Conservation (phyloP, 2,113 vertebrate species). For the Typhlomys cinereus region DNA sequence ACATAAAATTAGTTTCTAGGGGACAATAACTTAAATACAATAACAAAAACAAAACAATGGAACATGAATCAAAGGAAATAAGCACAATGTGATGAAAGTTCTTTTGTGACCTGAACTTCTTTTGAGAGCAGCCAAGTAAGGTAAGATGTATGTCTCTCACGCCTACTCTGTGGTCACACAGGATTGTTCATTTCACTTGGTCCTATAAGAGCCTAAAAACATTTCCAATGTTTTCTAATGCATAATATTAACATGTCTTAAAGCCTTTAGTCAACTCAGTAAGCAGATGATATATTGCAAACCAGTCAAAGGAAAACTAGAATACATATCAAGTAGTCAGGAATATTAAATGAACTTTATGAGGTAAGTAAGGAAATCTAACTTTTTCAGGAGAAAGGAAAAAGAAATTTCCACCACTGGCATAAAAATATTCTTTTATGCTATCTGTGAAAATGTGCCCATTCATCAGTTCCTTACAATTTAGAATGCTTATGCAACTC, state of each 20-base stretch:
- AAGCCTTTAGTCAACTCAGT: background rate
- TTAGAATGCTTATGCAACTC: background rate
- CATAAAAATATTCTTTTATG: background rate
- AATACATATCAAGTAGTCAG: background rate
- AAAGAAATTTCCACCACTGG: conserved; percentile 10
- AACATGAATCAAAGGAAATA: background rate
- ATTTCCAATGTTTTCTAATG: too few species aligned
- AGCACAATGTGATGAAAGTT: background rate
- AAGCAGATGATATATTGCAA: background rate
- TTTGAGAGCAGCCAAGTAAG: rapidly evolving
- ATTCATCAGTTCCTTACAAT: background rate
- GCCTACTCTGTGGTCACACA: too few species aligned
- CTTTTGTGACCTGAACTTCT: background rate
- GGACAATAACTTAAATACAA: background rate
- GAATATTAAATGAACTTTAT: background rate
- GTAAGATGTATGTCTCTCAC: too few species aligned
- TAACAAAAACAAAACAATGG: background rate
- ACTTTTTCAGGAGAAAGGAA: background rate
- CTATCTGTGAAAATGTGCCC: background rate
- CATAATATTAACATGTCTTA: background rate
- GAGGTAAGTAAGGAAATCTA: conserved; percentile 8
- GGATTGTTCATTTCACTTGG: background rate
- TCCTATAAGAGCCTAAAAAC: background rate
- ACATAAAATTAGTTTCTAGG: background rate
- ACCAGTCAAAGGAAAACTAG: background rate